Conservation (phyloP, 2,888 invertebrate genomes). For the Molanna angustata region DNA sequence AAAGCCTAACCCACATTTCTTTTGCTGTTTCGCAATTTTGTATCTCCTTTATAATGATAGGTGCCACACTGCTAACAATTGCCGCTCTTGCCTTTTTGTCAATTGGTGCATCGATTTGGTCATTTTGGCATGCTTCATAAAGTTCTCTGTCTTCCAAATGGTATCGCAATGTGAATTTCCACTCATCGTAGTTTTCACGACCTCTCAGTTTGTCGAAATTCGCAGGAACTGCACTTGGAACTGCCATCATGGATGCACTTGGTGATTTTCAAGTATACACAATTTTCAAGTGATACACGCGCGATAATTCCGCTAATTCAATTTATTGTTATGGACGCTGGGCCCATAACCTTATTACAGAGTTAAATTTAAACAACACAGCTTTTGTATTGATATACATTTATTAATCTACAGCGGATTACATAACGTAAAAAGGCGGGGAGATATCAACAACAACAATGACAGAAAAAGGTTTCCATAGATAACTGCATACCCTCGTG, state of each 20-base stretch:
- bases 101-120: background rate
- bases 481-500: too few species aligned
- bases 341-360: too few species aligned
- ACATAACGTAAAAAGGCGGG: too few species aligned
- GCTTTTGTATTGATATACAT: too few species aligned
- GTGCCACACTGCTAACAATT: background rate
- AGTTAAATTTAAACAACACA: too few species aligned
- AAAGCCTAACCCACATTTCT: background rate
- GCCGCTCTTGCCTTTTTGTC: slow-evolving; percentile 1
- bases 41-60: slow-evolving; percentile 1
- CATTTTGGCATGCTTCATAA: background rate
- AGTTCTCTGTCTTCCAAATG: background rate
- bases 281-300: too few species aligned
- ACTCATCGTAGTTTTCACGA: background rate
- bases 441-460: too few species aligned
- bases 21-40: slow-evolving; percentile 1
- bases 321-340: too few species aligned
- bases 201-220: slow-evolving; percentile 1
- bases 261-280: too few species aligned
- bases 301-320: too few species aligned
- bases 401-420: too few species aligned
- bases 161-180: background rate
- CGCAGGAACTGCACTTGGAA: slow-evolving; percentile 1
- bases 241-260: background rate
- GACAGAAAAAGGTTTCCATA: too few species aligned